Evolutionary conservation across 1,140 invertebrate species (phyloP), one percentile per base, ranked within the genome.

Genomic region (Manduca sexta): DNA sequence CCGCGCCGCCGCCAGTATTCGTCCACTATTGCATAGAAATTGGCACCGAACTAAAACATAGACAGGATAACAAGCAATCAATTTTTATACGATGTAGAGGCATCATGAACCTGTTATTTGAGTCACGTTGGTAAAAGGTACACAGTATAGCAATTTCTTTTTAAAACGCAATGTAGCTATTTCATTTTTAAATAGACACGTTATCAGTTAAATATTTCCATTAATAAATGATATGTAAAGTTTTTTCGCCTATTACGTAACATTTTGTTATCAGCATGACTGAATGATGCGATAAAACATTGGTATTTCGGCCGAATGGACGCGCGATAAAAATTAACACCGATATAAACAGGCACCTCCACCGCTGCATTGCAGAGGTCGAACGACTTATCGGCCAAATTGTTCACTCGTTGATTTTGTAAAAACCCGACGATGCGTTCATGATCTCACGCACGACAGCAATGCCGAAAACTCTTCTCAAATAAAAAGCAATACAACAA

Each of bases 1-100:
- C 60, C 60, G 57, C 63, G 60, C 56, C 63, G 64, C 58, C 64
- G 58, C 59, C 59, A 52, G 57, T 45, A 60, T 51, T 66, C 31
- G 67, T 70, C 67, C 68, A 63, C 67, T 65, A 80, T 79, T 81
- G 70, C 73, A 71, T 74, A 64, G 60, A 64, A 75, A 74, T 72
- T 74, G 75, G 64, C 72, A 69, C 73, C 60, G 66, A 45, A 54
- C 62, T 70, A 73, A 71, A 26, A 26, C 21, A 26, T 26, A 26
- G 21, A 26, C 21, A 26, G 21, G 21, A 26, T 26, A 26, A 18
- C 16, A 40, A 40, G 13, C 17, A 17, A 7, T 40, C 38, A 18
- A 18, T 18, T 26, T 26, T 5, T 26, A 3, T 3, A 1, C 21
- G n/a, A n/a, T n/a, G n/a, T n/a, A n/a, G n/a, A n/a, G n/a, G n/a